Evolutionary conservation across 2,113 vertebrate species (phyloP), one percentile per base, ranked within the genome.

Genomic region (Lipophrys pholis): DNA sequence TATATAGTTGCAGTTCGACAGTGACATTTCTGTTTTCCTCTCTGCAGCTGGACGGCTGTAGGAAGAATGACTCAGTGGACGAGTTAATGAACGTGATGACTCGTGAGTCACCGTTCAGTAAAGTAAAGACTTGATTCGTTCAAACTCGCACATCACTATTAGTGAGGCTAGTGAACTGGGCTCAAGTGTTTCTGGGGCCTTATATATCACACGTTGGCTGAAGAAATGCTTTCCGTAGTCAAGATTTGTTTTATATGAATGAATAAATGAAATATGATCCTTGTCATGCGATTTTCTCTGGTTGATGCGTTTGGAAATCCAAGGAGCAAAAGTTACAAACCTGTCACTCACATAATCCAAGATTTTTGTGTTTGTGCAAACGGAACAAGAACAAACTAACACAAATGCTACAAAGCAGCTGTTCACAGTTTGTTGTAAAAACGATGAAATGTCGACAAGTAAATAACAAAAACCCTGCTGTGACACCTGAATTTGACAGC

Each of bases 401-500:
- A 39, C 1, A n/a, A 50, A 8, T 4, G 7, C 43, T 1, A 48
- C 45, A 30, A 35, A 6, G 1, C 8, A 58, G 36, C 17, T n/a
- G 14, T 60, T 40, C 9, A n/a, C 30, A 67, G 16, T 35, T 11
- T 35, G 36, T 49, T 69, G 36, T 41, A 17, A 51, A 43, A 55
- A 49, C 41, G 52, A 54, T 5, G 63, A 49, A 50, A 55, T 6
- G 21, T 43, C 16, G 16, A 45, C 41, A 43, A 30, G 7, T 30
- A 30, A 30, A 30, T 30, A 49, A 61, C 60, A 55, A 65, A 67
- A 11, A 12, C 10, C 60, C 36, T 36, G 40, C 35, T 61, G 17
- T n/a, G 8, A 54, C 41, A 72, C 50, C 9, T 15, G 17, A 49
- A n/a, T 4, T 50, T 16, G 63, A 63, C 35, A 67, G 11, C 49